Conservation (phyloP, 2,113 vertebrate species). For the Tenrec ecaudatus region DNA sequence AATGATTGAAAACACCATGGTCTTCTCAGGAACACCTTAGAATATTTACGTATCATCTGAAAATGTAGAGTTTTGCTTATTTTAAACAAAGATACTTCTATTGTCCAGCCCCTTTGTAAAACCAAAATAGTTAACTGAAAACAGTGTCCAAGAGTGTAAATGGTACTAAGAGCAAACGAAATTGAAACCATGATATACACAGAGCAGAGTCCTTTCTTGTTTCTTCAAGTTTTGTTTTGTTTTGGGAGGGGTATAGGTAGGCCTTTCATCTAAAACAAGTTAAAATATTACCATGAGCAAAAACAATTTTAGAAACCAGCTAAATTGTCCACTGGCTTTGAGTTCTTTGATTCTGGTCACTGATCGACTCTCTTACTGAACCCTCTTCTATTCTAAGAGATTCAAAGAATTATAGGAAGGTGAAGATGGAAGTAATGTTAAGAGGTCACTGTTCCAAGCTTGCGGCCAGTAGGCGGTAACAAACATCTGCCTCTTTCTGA, state of each 20-base stretch:
- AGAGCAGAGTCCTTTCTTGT: background rate
- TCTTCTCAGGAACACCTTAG: too few species aligned
- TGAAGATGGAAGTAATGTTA: slow-evolving; percentile 34
- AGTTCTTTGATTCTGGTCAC: background rate
- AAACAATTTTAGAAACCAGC: background rate
- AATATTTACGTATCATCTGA: background rate
- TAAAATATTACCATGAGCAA: background rate
- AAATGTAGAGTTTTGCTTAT: background rate
- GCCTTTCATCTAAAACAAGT: background rate
- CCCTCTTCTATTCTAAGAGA: background rate
- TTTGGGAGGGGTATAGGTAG: too few species aligned
- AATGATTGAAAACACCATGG: too few species aligned
- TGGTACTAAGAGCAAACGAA: background rate
- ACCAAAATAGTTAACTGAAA: background rate
- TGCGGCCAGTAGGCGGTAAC: background rate
- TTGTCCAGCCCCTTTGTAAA: slow-evolving; percentile 31
- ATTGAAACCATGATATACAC: background rate
- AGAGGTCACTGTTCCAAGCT: slow-evolving; percentile 30
- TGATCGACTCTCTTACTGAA: background rate
- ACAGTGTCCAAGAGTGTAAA: background rate
- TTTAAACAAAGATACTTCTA: background rate
- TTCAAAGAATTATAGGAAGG: slow-evolving; percentile 43
- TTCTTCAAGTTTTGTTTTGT: too few species aligned
- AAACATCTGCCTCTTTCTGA: background rate
- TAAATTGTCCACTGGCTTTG: background rate